Percentiles rank a stretch among this genome's conserved stretches.
These are phyloP conservation scores for Sapajus apella DNA, from an alignment of 2,113 vertebrate species.

Conservation along the genomic window DNA sequence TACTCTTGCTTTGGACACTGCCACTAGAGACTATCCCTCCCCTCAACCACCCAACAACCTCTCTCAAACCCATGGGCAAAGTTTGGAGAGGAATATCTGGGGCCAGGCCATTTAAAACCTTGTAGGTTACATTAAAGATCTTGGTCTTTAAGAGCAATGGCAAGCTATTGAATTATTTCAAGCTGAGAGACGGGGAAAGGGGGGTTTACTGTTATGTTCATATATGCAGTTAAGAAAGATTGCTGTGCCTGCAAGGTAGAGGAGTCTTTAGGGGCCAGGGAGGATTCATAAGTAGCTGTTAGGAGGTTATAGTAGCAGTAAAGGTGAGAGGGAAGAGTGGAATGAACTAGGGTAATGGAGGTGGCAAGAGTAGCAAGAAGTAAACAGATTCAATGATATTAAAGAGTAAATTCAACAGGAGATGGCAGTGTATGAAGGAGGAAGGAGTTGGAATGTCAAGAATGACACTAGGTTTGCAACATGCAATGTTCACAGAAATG, in stretches of 20 bases:
- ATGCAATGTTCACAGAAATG: background rate
- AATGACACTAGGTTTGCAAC: background rate
- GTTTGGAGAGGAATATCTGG: background rate
- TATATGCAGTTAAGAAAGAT: slow-evolving; percentile 23
- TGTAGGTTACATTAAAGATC: background rate
- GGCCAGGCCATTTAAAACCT: background rate
- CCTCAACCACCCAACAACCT: background rate
- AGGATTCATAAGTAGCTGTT: background rate
- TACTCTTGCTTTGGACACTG: background rate
- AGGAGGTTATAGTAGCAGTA: background rate
- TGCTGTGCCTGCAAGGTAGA: background rate
- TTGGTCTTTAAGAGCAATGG: background rate
- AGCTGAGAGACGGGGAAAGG: background rate
- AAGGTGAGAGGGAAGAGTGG: background rate
- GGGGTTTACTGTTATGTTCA: background rate
- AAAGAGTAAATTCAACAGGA: background rate
- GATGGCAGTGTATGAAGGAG: background rate
- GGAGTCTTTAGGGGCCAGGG: background rate
- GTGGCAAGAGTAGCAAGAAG: background rate
- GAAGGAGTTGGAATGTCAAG: background rate
- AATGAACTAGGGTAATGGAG: background rate
- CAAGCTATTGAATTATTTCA: slow-evolving; percentile 15
- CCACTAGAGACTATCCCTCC: background rate
- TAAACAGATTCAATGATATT: background rate
- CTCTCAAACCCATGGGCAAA: background rate